Percentiles rank a stretch among this genome's conserved stretches.
These are phyloP conservation scores for Sminthurinus signatus DNA, from an alignment of 1,140 invertebrate species.

Conservation along the genomic window DNA sequence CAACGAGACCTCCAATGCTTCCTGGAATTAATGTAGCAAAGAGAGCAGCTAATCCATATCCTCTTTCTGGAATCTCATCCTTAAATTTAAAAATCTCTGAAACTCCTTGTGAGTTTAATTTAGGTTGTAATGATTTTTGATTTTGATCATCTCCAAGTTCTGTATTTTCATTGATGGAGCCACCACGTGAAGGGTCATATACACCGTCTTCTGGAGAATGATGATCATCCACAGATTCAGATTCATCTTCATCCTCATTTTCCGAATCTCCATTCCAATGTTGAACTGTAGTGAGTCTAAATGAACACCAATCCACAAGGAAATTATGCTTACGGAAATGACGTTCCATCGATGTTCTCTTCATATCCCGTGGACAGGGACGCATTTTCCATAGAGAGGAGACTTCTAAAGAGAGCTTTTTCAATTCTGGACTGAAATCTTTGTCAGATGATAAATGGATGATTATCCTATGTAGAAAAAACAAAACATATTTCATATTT, in stretches of 20 bases:
- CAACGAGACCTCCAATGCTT: conserved; percentile 31
- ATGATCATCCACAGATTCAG: not conserved
- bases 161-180: not conserved
- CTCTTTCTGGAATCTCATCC: conserved; percentile 32
- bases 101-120: not conserved
- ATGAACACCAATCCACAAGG: conserved; percentile 81
- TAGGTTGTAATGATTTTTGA: not conserved
- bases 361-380: conserved; percentile 71
- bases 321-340: conserved; percentile 70
- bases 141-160: conserved; percentile 2
- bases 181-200: too few relatives aligned
- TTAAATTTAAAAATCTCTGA: conserved; percentile 22
- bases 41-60: conserved; percentile 27
- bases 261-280: not conserved
- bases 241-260: not conserved
- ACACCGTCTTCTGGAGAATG: not conserved
- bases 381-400: conserved; percentile 63
- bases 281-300: conserved; percentile 59
- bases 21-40: conserved; percentile 29
- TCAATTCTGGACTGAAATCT: conserved; percentile 65
- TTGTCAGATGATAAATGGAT: conserved; percentile 67
- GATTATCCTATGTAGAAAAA: conserved; percentile 58
- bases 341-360: conserved; percentile 74
- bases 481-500: conserved; percentile 8
- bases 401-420: conserved; percentile 71